Evolutionary conservation across 2,888 invertebrate genomes (phyloP).

Genomic region (Heliconius ismenius): DNA sequence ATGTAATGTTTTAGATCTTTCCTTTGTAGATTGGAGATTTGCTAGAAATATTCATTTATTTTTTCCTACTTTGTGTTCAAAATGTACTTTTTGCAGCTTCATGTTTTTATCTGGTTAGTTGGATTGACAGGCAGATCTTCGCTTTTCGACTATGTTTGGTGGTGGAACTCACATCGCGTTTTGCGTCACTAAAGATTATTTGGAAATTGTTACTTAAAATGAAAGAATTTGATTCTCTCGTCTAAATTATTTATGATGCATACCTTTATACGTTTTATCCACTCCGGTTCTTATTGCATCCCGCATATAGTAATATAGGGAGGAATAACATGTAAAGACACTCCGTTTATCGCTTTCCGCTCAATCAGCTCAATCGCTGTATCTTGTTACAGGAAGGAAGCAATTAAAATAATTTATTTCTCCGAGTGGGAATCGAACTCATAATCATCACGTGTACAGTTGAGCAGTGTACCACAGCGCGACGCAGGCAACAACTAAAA

Average conservation of each 20-base stretch:
- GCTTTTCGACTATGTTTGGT: background rate
- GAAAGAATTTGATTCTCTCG: background rate
- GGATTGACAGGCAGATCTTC: background rate
- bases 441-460: background rate
- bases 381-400: background rate
- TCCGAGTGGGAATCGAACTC: background rate
- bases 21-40: constrained; percentile 26
- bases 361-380: too few species aligned
- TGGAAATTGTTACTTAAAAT: background rate
- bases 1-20: constrained; percentile 35
- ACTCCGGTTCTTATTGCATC: too few species aligned
- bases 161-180: background rate
- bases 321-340: too few species aligned
- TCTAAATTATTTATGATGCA: too few species aligned
- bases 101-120: background rate
- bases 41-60: constrained; percentile 17
- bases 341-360: too few species aligned
- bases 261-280: too few species aligned
- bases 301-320: too few species aligned
- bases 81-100: background rate
- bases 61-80: background rate
- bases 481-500: background rate
- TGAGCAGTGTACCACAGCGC: too few species aligned
- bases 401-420: background rate
- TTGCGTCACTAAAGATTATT: background rate